Base-by-base conservation (phyloP, 2,113 vertebrate species). In the Brachypteracias leptosomus region DNA sequence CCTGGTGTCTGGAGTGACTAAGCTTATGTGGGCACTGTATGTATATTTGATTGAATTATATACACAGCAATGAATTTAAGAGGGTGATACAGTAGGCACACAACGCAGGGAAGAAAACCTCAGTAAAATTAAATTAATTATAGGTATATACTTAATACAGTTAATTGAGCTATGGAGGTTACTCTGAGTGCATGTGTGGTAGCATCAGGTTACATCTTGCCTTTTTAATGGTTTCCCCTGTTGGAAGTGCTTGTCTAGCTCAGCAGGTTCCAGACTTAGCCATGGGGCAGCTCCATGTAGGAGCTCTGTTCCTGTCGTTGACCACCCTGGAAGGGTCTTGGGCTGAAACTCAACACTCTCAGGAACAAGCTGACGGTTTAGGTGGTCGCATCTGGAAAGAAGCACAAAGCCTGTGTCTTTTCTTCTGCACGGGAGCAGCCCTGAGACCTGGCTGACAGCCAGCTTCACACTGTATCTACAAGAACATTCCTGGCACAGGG, bases 91-190 rank as follows among this genome's bases (percentile, higher is more conserved):
- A 51, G 29, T 0, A 71, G 26, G 51, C 63, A 88, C 29, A 74
- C 75, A 80, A 77, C 2, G 4, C 8, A 49, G 25, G 46, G 20
- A 67, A 83, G 46, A 74, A 95, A 95, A 70, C 47, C 65, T 89
- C 94, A 92, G 74, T 47, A 66, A 90, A 85, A 94, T 92, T 61
- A 80, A 70, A 73, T 76, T 90, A 90, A 88, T 93, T 86, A 89
- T 7, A 88, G 63, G 59, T 16, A 38, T 62, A 44, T 15, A 62
- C 26, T 54, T 94, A 76, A 63, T 88, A 38, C 2, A 55, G 20
- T 83, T 94, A 93, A 92, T 67, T 62, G 80, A 86, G 63, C 79
- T 74, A 7, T 44, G 55, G 68, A 58, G 83, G 79, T 93, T 88
- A 88, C 72, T 88, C 36, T 24, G 72, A 93, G 79, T 63, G 65